Evolutionary conservation across 1,140 invertebrate genomes (phyloP).

Genomic region (Eurosta solidaginis): DNA sequence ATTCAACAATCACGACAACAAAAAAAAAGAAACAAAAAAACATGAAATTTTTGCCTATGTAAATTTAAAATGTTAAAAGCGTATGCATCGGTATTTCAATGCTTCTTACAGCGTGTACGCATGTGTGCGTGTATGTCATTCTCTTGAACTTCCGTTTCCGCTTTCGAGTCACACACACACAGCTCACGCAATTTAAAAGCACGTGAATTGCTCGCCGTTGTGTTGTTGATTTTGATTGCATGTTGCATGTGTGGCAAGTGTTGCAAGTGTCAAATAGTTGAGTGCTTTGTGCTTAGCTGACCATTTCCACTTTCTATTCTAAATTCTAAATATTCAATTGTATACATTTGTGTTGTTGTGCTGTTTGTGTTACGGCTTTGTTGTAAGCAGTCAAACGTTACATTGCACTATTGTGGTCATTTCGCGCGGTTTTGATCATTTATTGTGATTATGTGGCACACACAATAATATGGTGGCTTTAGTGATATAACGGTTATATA

Average conservation of each 20-base stretch:
- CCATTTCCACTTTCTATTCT: not conserved
- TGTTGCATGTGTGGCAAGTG: not conserved
- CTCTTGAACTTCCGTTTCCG: conserved; percentile 22
- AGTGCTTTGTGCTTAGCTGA: not conserved
- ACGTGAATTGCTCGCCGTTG: no score
- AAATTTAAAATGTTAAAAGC: no score
- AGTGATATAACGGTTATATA: not conserved
- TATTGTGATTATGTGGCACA: conserved; percentile 13
- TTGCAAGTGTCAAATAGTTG: not conserved
- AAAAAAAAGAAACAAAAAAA: not conserved
- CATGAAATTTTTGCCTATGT: no score
- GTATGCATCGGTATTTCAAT: no score
- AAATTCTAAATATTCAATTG: not conserved
- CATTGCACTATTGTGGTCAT: not conserved
- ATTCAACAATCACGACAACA: not conserved
- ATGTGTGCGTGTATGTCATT: not conserved
- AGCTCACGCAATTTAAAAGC: not conserved
- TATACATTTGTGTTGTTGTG: not conserved
- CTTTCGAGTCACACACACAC: not conserved
- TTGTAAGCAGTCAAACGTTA: not conserved
- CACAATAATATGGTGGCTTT: not conserved
- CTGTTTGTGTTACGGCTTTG: not conserved
- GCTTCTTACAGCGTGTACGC: no score
- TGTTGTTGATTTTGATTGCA: not conserved
- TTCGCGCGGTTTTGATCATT: not conserved